Evolutionary conservation across 2,113 vertebrate species (phyloP).

Genomic region (Mus pahari): DNA sequence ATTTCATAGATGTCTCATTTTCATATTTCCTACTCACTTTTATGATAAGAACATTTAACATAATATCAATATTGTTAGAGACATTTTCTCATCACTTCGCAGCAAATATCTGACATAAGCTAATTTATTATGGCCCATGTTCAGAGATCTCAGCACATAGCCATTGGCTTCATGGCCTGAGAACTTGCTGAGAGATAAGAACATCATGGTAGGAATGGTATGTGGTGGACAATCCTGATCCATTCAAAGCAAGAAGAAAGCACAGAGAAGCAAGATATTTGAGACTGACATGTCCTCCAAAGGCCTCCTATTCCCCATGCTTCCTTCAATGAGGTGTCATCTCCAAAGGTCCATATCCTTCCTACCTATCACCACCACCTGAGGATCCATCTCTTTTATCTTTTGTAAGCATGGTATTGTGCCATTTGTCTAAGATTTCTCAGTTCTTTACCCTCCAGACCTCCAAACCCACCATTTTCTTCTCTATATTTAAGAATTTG

Average conservation of each 20-base stretch:
- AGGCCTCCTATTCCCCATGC: too few relatives aligned
- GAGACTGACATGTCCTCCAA: neutral
- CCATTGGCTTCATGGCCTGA: neutral
- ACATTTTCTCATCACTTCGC: neutral
- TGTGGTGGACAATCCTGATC: neutral
- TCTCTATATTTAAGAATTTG: neutral
- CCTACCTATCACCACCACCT: neutral
- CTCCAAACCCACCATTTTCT: neutral
- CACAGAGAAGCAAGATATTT: neutral
- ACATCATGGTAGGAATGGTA: too few relatives aligned
- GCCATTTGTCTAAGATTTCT: neutral
- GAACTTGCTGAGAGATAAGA: neutral
- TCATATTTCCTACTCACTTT: neutral
- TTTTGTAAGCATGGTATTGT: neutral
- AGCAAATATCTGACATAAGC: neutral
- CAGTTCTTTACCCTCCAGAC: fast-evolving
- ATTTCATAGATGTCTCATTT: neutral
- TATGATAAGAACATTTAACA: neutral
- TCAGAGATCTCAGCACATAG: neutral
- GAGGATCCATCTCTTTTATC: neutral
- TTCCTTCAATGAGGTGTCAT: neutral
- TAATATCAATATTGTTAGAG: neutral
- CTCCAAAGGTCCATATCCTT: neutral
- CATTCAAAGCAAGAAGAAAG: neutral
- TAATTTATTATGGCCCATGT: neutral